These are phyloP conservation scores for Harmothoe impar DNA, from an alignment of 2,888 invertebrate species.

Conservation along the genomic window DNA sequence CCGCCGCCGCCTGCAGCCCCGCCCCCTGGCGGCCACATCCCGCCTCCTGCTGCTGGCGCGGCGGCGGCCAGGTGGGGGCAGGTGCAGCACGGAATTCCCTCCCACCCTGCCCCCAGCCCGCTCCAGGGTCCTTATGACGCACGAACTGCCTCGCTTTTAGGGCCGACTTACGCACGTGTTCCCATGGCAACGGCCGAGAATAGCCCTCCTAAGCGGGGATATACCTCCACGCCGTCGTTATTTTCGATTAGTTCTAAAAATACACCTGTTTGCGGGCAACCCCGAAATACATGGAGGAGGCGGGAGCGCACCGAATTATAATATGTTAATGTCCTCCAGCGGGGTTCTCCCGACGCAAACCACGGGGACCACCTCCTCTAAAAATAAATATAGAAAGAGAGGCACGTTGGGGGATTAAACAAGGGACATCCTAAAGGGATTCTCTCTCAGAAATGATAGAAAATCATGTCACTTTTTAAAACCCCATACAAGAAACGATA, in stretches of 20 bases:
- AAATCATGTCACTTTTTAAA: not conserved
- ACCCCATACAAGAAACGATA: too few relatives aligned
- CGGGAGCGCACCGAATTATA: conserved; percentile 7
- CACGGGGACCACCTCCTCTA: conserved; percentile 59
- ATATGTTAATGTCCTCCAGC: not conserved
- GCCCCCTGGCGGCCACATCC: not conserved
- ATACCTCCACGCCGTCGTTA: conserved; percentile 36
- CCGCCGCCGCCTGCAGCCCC: not conserved
- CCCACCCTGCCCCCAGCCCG: conserved; percentile 18
- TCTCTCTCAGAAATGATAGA: not conserved
- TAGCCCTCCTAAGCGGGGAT: conserved; percentile 54
- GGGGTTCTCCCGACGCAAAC: conserved; percentile 56
- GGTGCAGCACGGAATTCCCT: conserved; percentile 35
- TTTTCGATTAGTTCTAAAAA: conserved; percentile 53
- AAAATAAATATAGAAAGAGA: conserved; percentile 25
- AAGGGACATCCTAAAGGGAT: not conserved
- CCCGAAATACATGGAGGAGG: conserved; percentile 41
- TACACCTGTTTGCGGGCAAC: conserved; percentile 57
- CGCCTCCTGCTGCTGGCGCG: not conserved
- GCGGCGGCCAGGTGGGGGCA: not conserved
- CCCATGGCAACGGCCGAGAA: conserved; percentile 56
- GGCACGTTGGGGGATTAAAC: not conserved
- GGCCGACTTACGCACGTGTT: conserved; percentile 39
- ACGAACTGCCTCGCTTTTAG: conserved; percentile 40
- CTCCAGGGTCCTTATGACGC: conserved; percentile 61